phyloP scores from a whole-genome alignment of 2,113 vertebrate species.

The Scomber japonicus region DNA sequence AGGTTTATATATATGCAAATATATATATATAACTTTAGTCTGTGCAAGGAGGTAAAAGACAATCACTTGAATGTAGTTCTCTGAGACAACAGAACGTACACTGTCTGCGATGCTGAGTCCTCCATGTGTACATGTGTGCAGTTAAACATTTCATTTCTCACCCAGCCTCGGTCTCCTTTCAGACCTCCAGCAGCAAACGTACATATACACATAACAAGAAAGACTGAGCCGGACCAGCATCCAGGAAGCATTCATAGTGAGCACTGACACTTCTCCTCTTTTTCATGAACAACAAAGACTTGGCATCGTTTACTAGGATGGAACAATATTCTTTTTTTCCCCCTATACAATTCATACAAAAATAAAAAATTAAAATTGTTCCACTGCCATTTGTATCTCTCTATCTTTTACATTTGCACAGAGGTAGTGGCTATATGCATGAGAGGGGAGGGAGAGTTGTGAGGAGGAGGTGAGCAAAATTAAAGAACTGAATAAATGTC shows the following conservation, averaged over 20 bases:
- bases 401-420: slow-evolving; percentile 83
- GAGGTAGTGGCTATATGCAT: slow-evolving; percentile 87
- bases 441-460: slow-evolving; percentile 62
- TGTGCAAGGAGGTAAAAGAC: slow-evolving; percentile 87
- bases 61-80: slow-evolving; percentile 82
- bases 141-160: slow-evolving; percentile 44
- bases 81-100: slow-evolving; percentile 67
- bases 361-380: slow-evolving; percentile 83
- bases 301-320: slow-evolving; percentile 72
- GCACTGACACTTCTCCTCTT: slow-evolving; percentile 57
- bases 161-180: slow-evolving; percentile 37
- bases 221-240: slow-evolving; percentile 66
- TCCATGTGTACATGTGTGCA: slow-evolving; percentile 71
- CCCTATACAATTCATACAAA: slow-evolving; percentile 85
- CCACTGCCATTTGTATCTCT: slow-evolving; percentile 77
- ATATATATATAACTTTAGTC: slow-evolving; percentile 82
- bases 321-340: slow-evolving; percentile 68
- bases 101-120: slow-evolving; percentile 59
- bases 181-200: slow-evolving; percentile 71
- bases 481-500: slow-evolving; percentile 82
- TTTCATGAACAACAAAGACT: slow-evolving; percentile 66
- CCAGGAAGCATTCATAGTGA: slow-evolving; percentile 73
- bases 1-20: slow-evolving; percentile 80
- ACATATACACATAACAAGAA: slow-evolving; percentile 58
- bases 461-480: slow-evolving; percentile 73